Percentiles rank a stretch among this genome's conserved stretches.
Conservation (phyloP, 2,113 vertebrate species). For the Elephantulus edwardii region DNA sequence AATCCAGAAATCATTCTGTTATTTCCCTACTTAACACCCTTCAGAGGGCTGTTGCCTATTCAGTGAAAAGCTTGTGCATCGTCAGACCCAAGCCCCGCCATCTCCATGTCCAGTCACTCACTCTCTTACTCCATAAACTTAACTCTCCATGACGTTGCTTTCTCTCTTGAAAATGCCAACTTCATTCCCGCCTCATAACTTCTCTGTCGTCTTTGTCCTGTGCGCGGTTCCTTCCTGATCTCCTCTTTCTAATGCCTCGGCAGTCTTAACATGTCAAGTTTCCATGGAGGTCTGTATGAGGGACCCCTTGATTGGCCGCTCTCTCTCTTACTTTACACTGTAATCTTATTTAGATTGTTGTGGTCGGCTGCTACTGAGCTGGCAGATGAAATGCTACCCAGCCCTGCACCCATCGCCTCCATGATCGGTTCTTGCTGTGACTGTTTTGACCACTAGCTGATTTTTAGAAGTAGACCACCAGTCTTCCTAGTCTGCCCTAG, state of each 20-base stretch:
- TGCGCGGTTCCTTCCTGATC: not conserved
- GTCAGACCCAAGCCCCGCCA: not conserved
- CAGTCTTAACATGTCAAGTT: not conserved
- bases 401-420: not conserved
- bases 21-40: no score
- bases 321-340: not conserved
- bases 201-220: not conserved
- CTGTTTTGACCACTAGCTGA: not conserved
- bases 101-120: not conserved
- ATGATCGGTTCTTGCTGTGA: not conserved
- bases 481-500: not conserved
- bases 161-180: not conserved
- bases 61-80: not conserved
- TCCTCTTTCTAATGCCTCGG: not conserved
- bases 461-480: not conserved
- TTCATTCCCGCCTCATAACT: not conserved
- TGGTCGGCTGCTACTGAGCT: not conserved
- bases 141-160: no score
- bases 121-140: not conserved
- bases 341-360: not conserved
- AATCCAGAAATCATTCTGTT: no score
- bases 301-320: not conserved
- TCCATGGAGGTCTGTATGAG: not conserved
- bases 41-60: not conserved
- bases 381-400: not conserved